Evolutionary conservation across 2,113 vertebrate species (phyloP).

Genomic region (Leptobrachium ailaonicum): DNA sequence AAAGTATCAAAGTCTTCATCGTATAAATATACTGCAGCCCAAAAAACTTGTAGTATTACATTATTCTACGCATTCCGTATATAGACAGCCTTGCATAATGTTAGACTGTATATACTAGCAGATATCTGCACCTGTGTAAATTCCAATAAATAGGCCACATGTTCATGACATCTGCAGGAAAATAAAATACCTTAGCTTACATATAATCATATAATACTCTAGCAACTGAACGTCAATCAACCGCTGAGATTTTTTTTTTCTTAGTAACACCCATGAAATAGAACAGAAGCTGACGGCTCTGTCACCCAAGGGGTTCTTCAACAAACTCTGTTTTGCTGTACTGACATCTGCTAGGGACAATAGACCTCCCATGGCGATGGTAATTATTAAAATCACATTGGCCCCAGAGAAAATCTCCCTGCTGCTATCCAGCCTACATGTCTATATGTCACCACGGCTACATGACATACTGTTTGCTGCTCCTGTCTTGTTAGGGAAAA

Average conservation of each 20-base stretch:
- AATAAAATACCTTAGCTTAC: not conserved
- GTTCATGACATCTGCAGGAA: not conserved
- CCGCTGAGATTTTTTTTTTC: not conserved
- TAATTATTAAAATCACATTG: constrained; percentile 21
- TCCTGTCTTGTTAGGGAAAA: no score
- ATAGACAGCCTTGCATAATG: no score
- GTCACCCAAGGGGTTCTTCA: not conserved
- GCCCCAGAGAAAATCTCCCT: not conserved
- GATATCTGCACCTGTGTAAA: no score
- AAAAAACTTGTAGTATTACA: no score
- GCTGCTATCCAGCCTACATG: not conserved
- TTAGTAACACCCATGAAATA: not conserved
- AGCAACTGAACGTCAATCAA: not conserved
- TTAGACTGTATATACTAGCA: no score
- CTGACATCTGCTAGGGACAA: constrained; percentile 20
- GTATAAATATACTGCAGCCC: no score
- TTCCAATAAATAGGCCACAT: not conserved
- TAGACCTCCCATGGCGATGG: not conserved
- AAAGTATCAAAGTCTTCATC: no score
- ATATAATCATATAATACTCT: not conserved
- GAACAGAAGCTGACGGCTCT: constrained; percentile 20
- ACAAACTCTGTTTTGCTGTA: constrained; percentile 1
- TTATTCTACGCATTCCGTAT: no score
- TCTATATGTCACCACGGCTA: constrained; percentile 7
- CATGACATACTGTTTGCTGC: not conserved